These are phyloP conservation scores for Muricea muricata DNA, from an alignment of 92 coral and sea anemone genomes.

Conservation along the genomic window DNA sequence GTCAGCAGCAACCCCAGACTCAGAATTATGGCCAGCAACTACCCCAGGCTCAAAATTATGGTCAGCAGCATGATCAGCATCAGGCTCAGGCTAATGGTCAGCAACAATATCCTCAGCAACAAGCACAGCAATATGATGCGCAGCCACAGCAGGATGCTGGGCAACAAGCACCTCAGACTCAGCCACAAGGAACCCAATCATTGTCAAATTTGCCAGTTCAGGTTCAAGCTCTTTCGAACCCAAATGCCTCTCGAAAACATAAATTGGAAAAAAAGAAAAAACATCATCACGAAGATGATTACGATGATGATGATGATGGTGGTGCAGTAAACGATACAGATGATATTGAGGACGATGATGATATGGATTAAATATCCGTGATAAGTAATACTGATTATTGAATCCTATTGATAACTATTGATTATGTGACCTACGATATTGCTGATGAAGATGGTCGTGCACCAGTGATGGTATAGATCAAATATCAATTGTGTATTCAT, in stretches of 20 bases:
- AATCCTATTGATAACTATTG: too few species aligned
- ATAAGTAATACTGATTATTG: too few species aligned
- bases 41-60: slow-evolving; percentile 9
- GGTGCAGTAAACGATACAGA: background rate
- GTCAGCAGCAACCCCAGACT: slow-evolving; percentile 18
- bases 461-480: too few species aligned
- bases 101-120: background rate
- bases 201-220: background rate
- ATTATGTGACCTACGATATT: too few species aligned
- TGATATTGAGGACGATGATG: background rate
- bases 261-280: background rate
- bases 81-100: background rate
- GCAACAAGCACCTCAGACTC: slow-evolving; percentile 3
- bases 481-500: too few species aligned
- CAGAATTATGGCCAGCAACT: background rate
- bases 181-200: slow-evolving; percentile 7
- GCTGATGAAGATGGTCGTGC: too few species aligned
- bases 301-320: slow-evolving; percentile 10
- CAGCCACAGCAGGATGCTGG: background rate
- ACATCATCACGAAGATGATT: background rate
- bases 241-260: slow-evolving; percentile 11
- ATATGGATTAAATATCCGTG: background rate
- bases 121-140: background rate
- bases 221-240: slow-evolving; percentile 7
- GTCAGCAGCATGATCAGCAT: slow-evolving; percentile 51